Conservation (phyloP, 2,113 vertebrate species). For the Callipepla squamata region DNA sequence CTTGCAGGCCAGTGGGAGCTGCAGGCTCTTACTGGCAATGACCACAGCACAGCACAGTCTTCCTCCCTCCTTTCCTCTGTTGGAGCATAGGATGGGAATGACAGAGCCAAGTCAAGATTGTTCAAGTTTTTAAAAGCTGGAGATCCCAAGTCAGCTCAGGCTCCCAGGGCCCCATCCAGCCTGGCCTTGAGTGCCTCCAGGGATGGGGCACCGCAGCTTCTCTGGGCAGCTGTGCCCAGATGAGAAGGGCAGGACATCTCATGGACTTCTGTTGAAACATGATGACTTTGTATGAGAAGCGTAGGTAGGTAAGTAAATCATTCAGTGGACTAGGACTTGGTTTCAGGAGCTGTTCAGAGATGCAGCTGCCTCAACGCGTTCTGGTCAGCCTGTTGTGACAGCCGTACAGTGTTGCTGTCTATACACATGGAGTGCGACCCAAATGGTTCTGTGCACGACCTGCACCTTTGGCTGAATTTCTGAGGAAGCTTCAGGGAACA, state of each 20-base stretch:
- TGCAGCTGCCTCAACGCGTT: neutral
- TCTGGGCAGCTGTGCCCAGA: too few species aligned
- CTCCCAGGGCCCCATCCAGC: too few species aligned
- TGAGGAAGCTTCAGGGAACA: neutral
- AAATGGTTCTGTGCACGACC: neutral
- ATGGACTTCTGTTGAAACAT: rapidly evolving
- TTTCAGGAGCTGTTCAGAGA: neutral
- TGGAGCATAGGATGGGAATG: neutral
- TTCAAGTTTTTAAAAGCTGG: neutral
- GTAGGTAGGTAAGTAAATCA: neutral
- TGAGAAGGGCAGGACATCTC: neutral
- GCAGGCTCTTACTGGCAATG: rapidly evolving
- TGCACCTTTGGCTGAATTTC: neutral
- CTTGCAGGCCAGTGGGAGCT: neutral
- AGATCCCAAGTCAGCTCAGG: neutral
- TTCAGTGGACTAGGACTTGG: neutral
- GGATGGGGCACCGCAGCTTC: too few species aligned
- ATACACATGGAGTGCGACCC: neutral
- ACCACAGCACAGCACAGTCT: rapidly evolving
- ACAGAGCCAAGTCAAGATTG: neutral
- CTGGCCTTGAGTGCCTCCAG: too few species aligned
- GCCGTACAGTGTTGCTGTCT: neutral
- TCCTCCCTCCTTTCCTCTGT: neutral
- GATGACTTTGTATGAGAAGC: neutral
- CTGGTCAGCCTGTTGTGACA: neutral